Evolutionary conservation across 2,797 vertebrate species (phyloP).

Genomic region (Tragelaphus eurycerus): DNA sequence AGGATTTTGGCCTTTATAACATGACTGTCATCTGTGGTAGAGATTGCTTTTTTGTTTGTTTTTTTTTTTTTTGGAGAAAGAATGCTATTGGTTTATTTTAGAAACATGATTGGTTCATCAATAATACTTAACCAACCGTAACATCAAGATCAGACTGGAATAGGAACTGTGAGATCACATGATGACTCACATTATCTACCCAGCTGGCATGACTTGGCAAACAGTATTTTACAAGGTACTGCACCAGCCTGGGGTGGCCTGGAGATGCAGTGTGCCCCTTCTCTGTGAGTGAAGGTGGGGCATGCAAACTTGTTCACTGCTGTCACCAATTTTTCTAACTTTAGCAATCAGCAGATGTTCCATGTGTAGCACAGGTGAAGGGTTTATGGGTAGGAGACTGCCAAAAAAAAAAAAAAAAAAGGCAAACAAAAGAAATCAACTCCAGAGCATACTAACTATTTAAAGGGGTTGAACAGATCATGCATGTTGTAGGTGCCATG

Average conservation of each 20-base stretch:
- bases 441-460: neutral
- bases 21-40: slow-evolving; percentile 27
- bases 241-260: slow-evolving; percentile 49
- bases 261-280: slow-evolving; percentile 41
- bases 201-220: slow-evolving; percentile 62
- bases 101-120: slow-evolving; percentile 77
- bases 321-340: slow-evolving; percentile 4
- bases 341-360: slow-evolving; percentile 6
- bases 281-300: slow-evolving; percentile 45
- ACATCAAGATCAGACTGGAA: slow-evolving; percentile 67
- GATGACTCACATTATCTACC: slow-evolving; percentile 62
- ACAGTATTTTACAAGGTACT: slow-evolving; percentile 43
- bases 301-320: slow-evolving; percentile 37
- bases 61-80: slow-evolving; percentile 60
- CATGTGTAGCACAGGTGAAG: neutral
- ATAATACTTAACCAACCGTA: slow-evolving; percentile 70
- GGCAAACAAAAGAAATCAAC: neutral
- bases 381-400: neutral
- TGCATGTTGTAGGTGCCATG: neutral
- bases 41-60: slow-evolving; percentile 48
- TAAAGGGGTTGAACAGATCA: neutral
- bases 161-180: slow-evolving; percentile 1
- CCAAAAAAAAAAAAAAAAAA: neutral
- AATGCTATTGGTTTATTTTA: slow-evolving; percentile 53
- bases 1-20: slow-evolving; percentile 42